Percentiles rank a stretch among this genome's conserved stretches.
Conservation (phyloP, 2,797 vertebrate species). For the Lutra lutra region DNA sequence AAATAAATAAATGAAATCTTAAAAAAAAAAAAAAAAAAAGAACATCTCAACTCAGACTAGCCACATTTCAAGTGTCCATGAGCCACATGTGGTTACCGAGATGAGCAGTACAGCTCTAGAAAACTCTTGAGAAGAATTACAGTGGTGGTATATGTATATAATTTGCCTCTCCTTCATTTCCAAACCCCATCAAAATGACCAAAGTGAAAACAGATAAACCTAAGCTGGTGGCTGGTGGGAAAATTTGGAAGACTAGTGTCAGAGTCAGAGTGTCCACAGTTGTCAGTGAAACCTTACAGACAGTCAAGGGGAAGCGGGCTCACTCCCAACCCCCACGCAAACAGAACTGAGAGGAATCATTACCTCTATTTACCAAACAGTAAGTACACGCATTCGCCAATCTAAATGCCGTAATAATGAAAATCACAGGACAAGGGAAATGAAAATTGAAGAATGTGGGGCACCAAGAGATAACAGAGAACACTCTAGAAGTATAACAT, state of each 20-base stretch:
- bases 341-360: slow-evolving; percentile 63
- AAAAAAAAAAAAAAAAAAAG: not conserved
- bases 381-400: not conserved
- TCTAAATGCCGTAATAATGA: slow-evolving; percentile 33
- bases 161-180: not conserved
- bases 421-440: slow-evolving; percentile 61
- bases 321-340: not conserved
- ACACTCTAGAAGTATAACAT: not conserved
- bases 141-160: fast-evolving
- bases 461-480: not conserved
- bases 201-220: not conserved
- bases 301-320: slow-evolving; percentile 25
- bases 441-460: slow-evolving; percentile 18
- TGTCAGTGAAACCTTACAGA: not conserved
- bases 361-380: slow-evolving; percentile 26
- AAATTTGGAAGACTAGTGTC: not conserved
- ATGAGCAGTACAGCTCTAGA: not conserved
- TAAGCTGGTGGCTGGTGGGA: not conserved
- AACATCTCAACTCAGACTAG: not conserved
- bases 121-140: not conserved
- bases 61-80: not conserved
- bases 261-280: not conserved
- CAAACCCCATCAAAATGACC: not conserved
- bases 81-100: not conserved
- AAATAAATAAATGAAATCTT: too few species aligned